These are phyloP conservation scores for Eublepharis macularius DNA, from an alignment of 2,113 vertebrate genomes.

Conservation along the genomic window DNA sequence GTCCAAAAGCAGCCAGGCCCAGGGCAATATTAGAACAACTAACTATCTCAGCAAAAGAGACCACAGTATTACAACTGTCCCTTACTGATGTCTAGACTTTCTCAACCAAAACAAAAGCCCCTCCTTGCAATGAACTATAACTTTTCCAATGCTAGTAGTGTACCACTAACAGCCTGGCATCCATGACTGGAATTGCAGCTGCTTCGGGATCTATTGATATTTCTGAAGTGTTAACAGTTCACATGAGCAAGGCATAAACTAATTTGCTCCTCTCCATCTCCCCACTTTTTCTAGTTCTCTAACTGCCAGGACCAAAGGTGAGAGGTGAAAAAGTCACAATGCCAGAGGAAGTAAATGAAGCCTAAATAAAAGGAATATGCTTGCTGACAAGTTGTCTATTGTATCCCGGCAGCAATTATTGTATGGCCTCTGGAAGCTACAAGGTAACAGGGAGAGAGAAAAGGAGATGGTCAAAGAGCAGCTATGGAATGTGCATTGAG, in stretches of 20 bases:
- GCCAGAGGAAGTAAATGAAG: neutral
- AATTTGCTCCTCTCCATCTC: neutral
- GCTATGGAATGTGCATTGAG: neutral
- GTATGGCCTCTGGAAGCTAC: neutral
- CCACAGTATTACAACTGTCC: neutral
- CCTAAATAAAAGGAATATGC: neutral
- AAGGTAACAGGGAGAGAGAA: too few relatives aligned
- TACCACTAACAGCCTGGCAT: neutral
- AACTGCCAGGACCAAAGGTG: neutral
- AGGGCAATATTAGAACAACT: neutral
- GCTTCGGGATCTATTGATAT: neutral
- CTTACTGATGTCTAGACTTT: neutral
- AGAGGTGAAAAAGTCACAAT: neutral
- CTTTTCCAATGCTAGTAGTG: neutral
- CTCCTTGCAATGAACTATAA: neutral
- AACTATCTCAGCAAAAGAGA: neutral
- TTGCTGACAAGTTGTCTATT: conserved; percentile 1
- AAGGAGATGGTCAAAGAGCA: neutral
- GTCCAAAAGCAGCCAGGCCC: neutral
- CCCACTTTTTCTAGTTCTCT: neutral
- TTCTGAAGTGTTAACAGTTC: neutral
- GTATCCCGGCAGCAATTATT: neutral
- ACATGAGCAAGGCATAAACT: neutral
- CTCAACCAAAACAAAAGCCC: neutral
- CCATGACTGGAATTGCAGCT: neutral